Evolutionary conservation across 2,888 invertebrate genomes (phyloP).

Genomic region (Malthinus seriepunctatus): DNA sequence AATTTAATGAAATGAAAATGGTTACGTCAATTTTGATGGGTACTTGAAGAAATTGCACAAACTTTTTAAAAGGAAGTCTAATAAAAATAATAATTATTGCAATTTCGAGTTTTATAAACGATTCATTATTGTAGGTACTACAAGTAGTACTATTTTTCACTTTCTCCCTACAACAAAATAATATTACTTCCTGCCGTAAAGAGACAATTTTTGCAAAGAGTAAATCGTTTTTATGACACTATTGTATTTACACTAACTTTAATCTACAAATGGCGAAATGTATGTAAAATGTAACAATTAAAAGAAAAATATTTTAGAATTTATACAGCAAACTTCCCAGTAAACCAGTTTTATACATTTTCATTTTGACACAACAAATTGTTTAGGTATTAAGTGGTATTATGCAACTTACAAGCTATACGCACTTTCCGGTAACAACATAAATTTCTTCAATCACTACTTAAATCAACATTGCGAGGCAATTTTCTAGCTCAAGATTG

Average conservation of each 20-base stretch:
- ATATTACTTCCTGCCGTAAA: conserved; percentile 1
- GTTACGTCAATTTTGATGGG: too few species aligned
- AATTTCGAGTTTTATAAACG: neutral
- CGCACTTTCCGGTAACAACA: conserved; percentile 4
- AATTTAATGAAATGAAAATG: too few species aligned
- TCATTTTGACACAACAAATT: neutral
- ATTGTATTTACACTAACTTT: conserved; percentile 1
- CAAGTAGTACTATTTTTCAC: conserved; percentile 6
- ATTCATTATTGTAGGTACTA: conserved; percentile 1
- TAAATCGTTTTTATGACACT: neutral
- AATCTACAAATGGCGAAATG: neutral
- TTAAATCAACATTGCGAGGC: conserved; percentile 1
- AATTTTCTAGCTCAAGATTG: neutral
- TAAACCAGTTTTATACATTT: conserved; percentile 1
- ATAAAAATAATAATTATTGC: too few species aligned
- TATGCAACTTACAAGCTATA: neutral
- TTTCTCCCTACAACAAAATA: conserved; percentile 8
- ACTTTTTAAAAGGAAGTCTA: too few species aligned
- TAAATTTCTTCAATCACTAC: conserved; percentile 2
- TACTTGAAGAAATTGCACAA: too few species aligned
- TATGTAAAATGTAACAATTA: neutral
- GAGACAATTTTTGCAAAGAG: conserved; percentile 2
- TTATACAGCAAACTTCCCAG: neutral
- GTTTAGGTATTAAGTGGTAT: neutral
- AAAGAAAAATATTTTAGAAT: neutral